phyloP scores from a whole-genome alignment of 2,797 vertebrate genomes.

The Danio tinwini region DNA sequence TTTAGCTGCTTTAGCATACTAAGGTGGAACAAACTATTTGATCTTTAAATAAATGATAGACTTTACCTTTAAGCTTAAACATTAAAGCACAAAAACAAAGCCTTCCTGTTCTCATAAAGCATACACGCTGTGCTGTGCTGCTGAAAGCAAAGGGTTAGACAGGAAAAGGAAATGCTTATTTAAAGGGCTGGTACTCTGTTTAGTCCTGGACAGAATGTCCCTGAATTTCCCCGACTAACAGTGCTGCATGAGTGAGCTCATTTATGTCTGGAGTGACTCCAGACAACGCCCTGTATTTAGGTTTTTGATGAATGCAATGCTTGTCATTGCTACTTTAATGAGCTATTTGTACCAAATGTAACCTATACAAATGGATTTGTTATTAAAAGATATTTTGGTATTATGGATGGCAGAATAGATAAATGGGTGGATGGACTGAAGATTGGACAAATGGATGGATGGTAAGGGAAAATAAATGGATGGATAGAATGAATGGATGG shows the following conservation, averaged over 20 bases:
- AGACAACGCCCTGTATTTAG: neutral
- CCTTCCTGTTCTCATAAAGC: neutral
- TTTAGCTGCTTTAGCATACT: neutral
- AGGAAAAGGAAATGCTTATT: slow-evolving; percentile 25
- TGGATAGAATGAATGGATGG: too few species aligned
- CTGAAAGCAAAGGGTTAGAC: slow-evolving; percentile 1
- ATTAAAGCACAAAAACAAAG: neutral
- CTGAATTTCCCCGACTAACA: slow-evolving; percentile 8
- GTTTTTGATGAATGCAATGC: neutral
- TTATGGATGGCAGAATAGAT: too few species aligned
- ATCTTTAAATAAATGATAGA: neutral
- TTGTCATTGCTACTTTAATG: too few species aligned
- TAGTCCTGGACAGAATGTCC: slow-evolving; percentile 3
- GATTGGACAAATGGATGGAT: too few species aligned
- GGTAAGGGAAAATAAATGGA: too few species aligned
- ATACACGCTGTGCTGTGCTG: neutral
- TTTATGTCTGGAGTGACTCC: slow-evolving; percentile 15
- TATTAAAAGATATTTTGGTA: too few species aligned
- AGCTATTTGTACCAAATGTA: too few species aligned
- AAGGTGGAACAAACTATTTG: neutral
- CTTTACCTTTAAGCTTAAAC: neutral
- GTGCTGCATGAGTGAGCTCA: slow-evolving; percentile 2
- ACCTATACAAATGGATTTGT: too few species aligned
- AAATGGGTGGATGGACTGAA: too few species aligned
- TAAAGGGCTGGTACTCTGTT: neutral